Conservation (phyloP, 2,888 invertebrate genomes). For the Pyrocoelia pectoralis region DNA sequence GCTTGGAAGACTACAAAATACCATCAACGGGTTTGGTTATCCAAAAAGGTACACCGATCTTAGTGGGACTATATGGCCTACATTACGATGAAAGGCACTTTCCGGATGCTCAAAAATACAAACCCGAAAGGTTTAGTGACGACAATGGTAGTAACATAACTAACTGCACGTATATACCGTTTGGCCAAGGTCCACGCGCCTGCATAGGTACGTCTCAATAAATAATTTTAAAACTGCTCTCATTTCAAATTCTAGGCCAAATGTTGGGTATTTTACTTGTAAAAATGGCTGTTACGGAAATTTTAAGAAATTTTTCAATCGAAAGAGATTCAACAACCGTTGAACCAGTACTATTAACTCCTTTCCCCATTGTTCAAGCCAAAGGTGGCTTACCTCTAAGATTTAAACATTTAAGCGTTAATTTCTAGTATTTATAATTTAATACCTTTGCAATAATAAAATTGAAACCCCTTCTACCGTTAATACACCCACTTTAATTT, state of each 20-base stretch:
- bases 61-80: slow-evolving; percentile 52
- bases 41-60: slow-evolving; percentile 53
- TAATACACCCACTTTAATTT: too few species aligned
- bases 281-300: not conserved
- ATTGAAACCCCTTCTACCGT: too few species aligned
- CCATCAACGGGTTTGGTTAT: slow-evolving; percentile 46
- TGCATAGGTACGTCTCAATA: slow-evolving; percentile 38
- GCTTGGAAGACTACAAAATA: slow-evolving; percentile 48
- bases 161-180: slow-evolving; percentile 41
- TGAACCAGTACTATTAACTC: not conserved
- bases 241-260: not conserved
- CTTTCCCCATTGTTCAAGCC: not conserved
- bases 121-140: slow-evolving; percentile 55
- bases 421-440: not conserved
- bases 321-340: not conserved
- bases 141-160: slow-evolving; percentile 40
- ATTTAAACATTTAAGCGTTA: not conserved
- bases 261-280: slow-evolving; percentile 1
- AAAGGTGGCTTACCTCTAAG: not conserved
- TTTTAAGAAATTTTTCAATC: slow-evolving; percentile 8
- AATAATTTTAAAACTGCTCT: not conserved
- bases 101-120: slow-evolving; percentile 55
- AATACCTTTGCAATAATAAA: too few species aligned
- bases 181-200: slow-evolving; percentile 42
- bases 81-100: slow-evolving; percentile 55